Conservation (phyloP, 2,797 vertebrate genomes). For the Thalassophryne amazonica region DNA sequence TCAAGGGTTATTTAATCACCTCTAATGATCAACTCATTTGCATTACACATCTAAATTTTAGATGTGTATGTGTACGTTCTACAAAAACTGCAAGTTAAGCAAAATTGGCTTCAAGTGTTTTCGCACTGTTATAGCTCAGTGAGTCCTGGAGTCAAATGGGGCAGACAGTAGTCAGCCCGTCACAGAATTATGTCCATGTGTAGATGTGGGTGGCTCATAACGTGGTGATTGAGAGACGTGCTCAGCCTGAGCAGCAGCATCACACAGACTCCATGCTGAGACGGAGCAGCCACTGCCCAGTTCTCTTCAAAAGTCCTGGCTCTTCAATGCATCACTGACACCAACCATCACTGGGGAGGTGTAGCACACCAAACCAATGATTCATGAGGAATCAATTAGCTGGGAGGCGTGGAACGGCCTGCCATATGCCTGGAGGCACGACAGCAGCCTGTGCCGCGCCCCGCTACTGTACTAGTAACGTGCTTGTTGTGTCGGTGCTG, state of each 20-base stretch:
- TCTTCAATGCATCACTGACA: slow-evolving; percentile 71
- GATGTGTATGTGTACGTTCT: neutral
- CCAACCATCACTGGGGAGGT: slow-evolving; percentile 60
- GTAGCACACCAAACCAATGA: slow-evolving; percentile 71
- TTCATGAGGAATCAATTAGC: slow-evolving; percentile 79
- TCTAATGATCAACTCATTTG: neutral
- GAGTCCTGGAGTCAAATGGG: slow-evolving; percentile 50
- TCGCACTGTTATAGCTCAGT: slow-evolving; percentile 5
- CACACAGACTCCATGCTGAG: slow-evolving; percentile 31
- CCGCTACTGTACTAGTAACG: slow-evolving; percentile 43
- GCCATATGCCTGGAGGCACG: slow-evolving; percentile 70
- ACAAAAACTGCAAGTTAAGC: slow-evolving; percentile 10
- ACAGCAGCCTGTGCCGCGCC: slow-evolving; percentile 58
- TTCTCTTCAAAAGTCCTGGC: slow-evolving; percentile 51
- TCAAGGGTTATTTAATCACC: neutral
- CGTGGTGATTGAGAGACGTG: slow-evolving; percentile 56
- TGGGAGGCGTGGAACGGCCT: slow-evolving; percentile 60
- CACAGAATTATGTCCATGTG: slow-evolving; percentile 60
- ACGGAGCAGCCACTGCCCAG: slow-evolving; percentile 34
- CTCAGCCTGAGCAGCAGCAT: slow-evolving; percentile 29
- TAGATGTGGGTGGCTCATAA: slow-evolving; percentile 30
- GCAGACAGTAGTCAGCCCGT: slow-evolving; percentile 49
- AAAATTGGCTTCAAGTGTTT: slow-evolving; percentile 15
- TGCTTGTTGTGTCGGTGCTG: slow-evolving; percentile 20
- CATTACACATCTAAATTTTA: neutral